These are phyloP conservation scores for Enteromius treurensis DNA, from an alignment of 2,797 vertebrate species.

Conservation along the genomic window DNA sequence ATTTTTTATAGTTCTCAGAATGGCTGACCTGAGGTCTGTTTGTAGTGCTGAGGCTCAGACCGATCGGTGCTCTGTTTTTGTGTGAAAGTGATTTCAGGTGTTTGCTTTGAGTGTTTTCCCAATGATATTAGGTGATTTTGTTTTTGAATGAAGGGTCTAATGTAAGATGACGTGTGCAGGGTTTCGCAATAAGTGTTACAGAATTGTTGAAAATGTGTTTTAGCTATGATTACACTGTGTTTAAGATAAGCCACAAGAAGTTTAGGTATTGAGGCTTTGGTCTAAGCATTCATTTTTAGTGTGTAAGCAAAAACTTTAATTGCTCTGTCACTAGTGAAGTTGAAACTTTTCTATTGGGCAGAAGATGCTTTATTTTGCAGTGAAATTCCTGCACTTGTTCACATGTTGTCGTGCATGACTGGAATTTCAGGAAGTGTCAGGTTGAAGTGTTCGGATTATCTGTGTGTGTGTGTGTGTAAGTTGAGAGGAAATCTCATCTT, in stretches of 20 bases:
- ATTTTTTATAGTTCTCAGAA: too few relatives aligned
- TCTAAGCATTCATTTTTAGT: too few relatives aligned
- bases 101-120: not conserved
- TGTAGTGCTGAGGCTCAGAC: not conserved
- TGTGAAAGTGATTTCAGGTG: too few relatives aligned
- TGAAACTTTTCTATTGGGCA: not conserved
- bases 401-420: slow-evolving; percentile 13
- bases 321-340: not conserved
- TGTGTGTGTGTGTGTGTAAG: slow-evolving; percentile 17
- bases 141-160: too few relatives aligned
- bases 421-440: slow-evolving; percentile 39
- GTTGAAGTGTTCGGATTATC: slow-evolving; percentile 20
- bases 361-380: not conserved
- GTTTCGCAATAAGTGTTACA: too few relatives aligned
- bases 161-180: too few relatives aligned
- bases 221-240: too few relatives aligned
- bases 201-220: too few relatives aligned
- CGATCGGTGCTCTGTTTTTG: not conserved
- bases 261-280: too few relatives aligned
- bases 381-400: slow-evolving; percentile 4
- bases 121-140: too few relatives aligned
- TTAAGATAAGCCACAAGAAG: too few relatives aligned
- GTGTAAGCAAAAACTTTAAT: not conserved
- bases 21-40: not conserved
- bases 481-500: slow-evolving; percentile 47